Base-by-base conservation (phyloP, 2,797 vertebrate species). In the Acrossocheilus fasciatus region DNA sequence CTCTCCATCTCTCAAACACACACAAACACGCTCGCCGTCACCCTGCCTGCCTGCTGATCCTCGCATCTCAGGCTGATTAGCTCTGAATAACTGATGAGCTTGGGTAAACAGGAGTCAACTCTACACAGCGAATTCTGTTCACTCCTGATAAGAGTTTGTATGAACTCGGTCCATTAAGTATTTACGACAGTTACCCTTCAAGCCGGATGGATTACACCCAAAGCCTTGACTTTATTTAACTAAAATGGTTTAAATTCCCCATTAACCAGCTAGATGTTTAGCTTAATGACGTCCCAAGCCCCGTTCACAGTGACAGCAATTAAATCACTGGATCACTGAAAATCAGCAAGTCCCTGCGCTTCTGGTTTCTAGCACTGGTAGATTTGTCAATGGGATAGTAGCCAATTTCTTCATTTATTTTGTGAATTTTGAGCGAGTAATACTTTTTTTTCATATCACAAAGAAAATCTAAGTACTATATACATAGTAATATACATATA, bases 91-190 rank as follows among this genome's bases (percentile, higher is more conserved):
- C 43, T 88, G 90, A 94, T 91, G 91, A 92, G 91, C 90, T 93
- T 91, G 89, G 90, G 91, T 89, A 92, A 92, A 93, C 73, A 20
- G 0, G 87, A 93, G 89, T 92, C 83, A 70, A 45, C 34, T 59
- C 52, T 88, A 91, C 5, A 72, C 39, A 87, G 57, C 9, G 79
- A 85, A 85, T 76, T 81, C 85, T 80, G 88, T 64, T 85, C 87
- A 88, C 78, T 82, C 82, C 90, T 14, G 73, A 91, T 85, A 89
- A 93, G 88, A 93, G 93, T 91, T 92, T 2, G 10, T 54, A 92
- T 92, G 89, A 92, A 94, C 89, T 88, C 64, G 69, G 82, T 92
- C 90, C 93, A 94, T 95, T 94, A 94, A 94, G 88, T 93, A 94
- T 92, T 72, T 59, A 85, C 10, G 6, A 94, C 91, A 87, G 87